Base-by-base conservation (phyloP, 2,888 invertebrate species). In the Seladonia tumulorum region DNA sequence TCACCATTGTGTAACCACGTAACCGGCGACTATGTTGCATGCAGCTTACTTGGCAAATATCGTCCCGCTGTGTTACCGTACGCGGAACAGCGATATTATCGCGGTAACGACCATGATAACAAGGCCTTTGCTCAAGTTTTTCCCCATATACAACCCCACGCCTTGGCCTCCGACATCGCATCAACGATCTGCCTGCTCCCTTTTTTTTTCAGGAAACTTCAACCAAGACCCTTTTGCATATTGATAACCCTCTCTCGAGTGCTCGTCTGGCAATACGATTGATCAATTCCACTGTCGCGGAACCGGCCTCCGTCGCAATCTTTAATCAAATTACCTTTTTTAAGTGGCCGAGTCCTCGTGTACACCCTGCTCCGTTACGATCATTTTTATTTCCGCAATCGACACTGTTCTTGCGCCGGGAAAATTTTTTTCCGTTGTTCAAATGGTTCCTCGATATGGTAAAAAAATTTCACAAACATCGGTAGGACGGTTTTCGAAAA, bases 1-100 rank as follows among this genome's bases (percentile, higher is more conserved):
- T 84, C 89, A 83, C 89, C 87, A 88, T 90, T 90, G 90, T 90
- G 87, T 89, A 90, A 89, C 87, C 85, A 77, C 87, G 82, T 87
- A 90, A 87, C 87, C 81, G 77, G 79, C 82, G 75, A 82, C 86
- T 57, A 82, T 68, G 85, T 88, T 88, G 89, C 88, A 89, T 81
- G 88, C 88, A 80, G 86, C 88, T 85, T 88, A 83, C 88, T 85
- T 81, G 81, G 87, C 90, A 90, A 90, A 89, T 86, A 89, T 88
- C 89, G 88, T 81, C 77, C 81, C 63, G 57, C 75, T 75, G 60
- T 83, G 87, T 78, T 78, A 79, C 79, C 75, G 81, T 82, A 79
- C 80, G 85, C 74, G 53, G 72, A 87, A 81, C 87, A 76, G 76
- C 79, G 90, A 89, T 90, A 90, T 90, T 88, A 88, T 90, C 90